These are phyloP conservation scores for Marasmarcha lunaedactyla DNA, from an alignment of 2,888 invertebrate genomes.

Conservation along the genomic window DNA sequence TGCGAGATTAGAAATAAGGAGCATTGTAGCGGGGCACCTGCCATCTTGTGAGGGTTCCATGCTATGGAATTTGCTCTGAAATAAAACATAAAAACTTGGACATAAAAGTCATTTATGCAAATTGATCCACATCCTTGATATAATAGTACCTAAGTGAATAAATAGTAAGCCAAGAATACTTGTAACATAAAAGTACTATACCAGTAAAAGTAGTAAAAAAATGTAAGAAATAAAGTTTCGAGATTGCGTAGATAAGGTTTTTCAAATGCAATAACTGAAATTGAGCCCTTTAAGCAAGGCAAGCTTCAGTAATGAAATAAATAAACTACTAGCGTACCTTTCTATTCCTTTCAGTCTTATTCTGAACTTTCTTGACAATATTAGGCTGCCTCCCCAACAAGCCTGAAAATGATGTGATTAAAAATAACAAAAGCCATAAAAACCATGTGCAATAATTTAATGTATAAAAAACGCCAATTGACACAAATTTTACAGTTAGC, in stretches of 20 bases:
- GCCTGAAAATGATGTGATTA: conserved; percentile 59
- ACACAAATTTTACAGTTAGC: no score
- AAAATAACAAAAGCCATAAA: neutral
- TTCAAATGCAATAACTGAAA: no score
- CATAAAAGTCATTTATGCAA: neutral
- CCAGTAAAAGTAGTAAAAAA: no score
- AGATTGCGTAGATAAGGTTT: no score
- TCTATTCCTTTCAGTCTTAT: conserved; percentile 74
- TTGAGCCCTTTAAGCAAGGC: no score
- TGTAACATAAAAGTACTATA: no score
- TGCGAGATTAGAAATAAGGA: conserved; percentile 76
- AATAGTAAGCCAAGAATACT: neutral
- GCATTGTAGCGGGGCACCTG: conserved; percentile 84
- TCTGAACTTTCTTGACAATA: conserved; percentile 76
- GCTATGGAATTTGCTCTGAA: conserved; percentile 80
- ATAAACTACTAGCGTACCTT: no score
- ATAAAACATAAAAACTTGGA: conserved; percentile 8
- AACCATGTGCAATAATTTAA: no score
- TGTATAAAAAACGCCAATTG: no score
- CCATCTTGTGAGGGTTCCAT: conserved; percentile 91
- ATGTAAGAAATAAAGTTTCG: no score
- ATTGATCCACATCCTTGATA: no score
- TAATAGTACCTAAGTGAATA: neutral
- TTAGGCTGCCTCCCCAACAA: conserved; percentile 82
- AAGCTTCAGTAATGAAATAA: no score